Evolutionary conservation across 1,140 invertebrate genomes (phyloP).

Genomic region (Aphelenchoides besseyi): DNA sequence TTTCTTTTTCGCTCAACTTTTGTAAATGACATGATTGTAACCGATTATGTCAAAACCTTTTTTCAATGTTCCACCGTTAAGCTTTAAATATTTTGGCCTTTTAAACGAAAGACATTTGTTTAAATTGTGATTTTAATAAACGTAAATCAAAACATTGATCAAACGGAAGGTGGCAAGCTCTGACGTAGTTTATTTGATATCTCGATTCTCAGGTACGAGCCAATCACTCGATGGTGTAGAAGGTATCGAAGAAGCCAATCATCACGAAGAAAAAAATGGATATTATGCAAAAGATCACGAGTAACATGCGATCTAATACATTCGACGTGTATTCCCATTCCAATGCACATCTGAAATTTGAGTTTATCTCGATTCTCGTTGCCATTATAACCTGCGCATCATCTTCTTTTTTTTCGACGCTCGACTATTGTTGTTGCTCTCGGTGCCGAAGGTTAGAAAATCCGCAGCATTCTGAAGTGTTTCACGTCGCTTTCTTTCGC

Average conservation of each 20-base stretch:
- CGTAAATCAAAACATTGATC: too few species aligned
- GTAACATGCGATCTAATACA: conserved; percentile 51
- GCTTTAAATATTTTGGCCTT: too few species aligned
- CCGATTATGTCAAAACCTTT: too few species aligned
- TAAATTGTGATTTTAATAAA: too few species aligned
- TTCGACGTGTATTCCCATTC: conserved; percentile 62
- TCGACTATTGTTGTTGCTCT: conserved; percentile 30
- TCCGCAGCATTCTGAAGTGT: conserved; percentile 49
- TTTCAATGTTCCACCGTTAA: too few species aligned
- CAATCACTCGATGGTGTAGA: too few species aligned
- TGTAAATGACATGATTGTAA: too few species aligned
- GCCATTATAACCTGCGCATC: conserved; percentile 53
- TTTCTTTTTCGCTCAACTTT: too few species aligned
- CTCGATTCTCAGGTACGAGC: too few species aligned
- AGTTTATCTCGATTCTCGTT: background rate
- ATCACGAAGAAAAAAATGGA: conserved; percentile 53
- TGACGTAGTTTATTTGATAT: too few species aligned
- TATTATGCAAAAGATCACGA: conserved; percentile 50
- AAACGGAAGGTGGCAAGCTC: too few species aligned
- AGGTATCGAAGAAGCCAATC: conserved; percentile 48
- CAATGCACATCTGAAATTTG: conserved; percentile 55
- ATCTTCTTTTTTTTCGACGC: conserved; percentile 56
- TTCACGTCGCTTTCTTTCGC: conserved; percentile 44
- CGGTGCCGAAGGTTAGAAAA: conserved; percentile 38
- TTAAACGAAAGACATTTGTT: too few species aligned